These are phyloP conservation scores for Pomatostomus ruficeps DNA, from an alignment of 2,113 vertebrate species.

Conservation along the genomic window DNA sequence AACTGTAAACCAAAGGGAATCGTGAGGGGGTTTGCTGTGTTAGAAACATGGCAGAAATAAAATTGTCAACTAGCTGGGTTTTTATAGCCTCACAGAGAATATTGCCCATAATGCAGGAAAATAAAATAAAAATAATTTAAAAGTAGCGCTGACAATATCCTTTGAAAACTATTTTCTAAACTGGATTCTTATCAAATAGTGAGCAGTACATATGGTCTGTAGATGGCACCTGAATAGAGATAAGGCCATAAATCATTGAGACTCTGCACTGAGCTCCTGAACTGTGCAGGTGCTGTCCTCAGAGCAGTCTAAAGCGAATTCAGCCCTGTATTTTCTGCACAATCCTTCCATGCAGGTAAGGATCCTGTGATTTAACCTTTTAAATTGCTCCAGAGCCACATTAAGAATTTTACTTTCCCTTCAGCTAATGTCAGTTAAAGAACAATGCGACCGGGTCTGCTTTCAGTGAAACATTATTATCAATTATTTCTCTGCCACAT, in stretches of 20 bases:
- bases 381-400: constrained; percentile 22
- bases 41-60: constrained; percentile 43
- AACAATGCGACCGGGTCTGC: constrained; percentile 1
- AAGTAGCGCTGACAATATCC: constrained; percentile 35
- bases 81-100: constrained; percentile 49
- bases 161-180: constrained; percentile 44
- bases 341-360: constrained; percentile 8
- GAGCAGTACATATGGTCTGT: neutral
- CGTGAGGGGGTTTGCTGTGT: neutral
- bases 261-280: neutral
- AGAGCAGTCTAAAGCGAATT: neutral
- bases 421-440: constrained; percentile 33
- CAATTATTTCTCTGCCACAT: constrained; percentile 53
- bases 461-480: constrained; percentile 38
- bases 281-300: constrained; percentile 13
- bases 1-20: constrained; percentile 20
- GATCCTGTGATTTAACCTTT: constrained; percentile 37
- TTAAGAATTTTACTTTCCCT: constrained; percentile 34
- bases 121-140: constrained; percentile 52
- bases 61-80: constrained; percentile 29
- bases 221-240: constrained; percentile 42
- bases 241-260: constrained; percentile 34
- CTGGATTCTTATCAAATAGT: constrained; percentile 23
- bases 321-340: neutral
- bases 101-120: constrained; percentile 10